phyloP scores from a whole-genome alignment of 2,113 vertebrate species.

The Cynocephalus volans region DNA sequence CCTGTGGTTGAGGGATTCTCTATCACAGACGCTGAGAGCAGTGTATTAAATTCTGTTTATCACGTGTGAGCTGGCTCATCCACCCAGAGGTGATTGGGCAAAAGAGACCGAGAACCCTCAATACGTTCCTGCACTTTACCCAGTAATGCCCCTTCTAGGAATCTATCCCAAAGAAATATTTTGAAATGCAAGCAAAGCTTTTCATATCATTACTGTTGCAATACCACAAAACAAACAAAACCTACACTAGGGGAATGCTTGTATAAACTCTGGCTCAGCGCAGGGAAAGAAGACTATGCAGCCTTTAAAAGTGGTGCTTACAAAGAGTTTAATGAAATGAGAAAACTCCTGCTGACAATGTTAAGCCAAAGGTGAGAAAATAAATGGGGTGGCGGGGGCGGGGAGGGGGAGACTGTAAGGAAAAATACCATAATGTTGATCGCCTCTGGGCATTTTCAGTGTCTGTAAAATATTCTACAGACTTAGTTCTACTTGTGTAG shows the following conservation, averaged over 20 bases:
- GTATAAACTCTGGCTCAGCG: no score
- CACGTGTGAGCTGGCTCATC: no score
- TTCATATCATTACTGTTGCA: neutral
- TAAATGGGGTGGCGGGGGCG: neutral
- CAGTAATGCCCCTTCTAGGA: no score
- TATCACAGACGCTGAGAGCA: neutral
- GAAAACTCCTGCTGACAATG: neutral
- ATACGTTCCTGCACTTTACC: no score
- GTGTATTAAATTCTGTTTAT: neutral
- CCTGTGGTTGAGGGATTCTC: neutral
- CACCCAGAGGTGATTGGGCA: no score
- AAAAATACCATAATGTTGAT: neutral
- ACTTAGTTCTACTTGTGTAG: neutral
- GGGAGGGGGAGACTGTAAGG: neutral
- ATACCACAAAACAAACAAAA: no score
- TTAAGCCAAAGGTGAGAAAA: neutral
- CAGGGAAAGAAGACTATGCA: no score
- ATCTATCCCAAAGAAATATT: neutral
- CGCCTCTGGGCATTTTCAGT: neutral
- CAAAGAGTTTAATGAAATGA: neutral
- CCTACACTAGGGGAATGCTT: no score
- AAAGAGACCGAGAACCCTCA: no score
- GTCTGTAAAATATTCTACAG: neutral
- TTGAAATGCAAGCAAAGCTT: slow-evolving; percentile 35
- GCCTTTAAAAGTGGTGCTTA: no score